phyloP scores from a whole-genome alignment of 2,888 invertebrate species.

The Serripes groenlandicus region DNA sequence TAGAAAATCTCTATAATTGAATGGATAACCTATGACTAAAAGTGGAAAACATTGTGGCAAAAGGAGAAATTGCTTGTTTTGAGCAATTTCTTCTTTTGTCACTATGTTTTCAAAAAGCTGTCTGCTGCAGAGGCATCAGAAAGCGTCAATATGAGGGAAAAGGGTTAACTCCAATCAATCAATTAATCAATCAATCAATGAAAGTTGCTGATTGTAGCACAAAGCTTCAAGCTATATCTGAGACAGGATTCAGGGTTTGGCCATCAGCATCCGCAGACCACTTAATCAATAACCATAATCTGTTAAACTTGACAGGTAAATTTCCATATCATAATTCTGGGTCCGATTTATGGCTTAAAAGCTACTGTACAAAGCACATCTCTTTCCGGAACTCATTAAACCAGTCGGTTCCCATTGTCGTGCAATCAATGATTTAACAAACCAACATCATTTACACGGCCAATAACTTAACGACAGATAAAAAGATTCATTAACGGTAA shows the following conservation, averaged over 20 bases:
- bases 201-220: too few species aligned
- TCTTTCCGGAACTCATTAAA: conserved; percentile 24
- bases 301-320: conserved; percentile 23
- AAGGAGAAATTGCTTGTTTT: too few species aligned
- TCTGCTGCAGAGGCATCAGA: too few species aligned
- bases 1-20: too few species aligned
- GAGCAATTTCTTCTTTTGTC: too few species aligned
- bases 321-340: conserved; percentile 18
- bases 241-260: conserved; percentile 1
- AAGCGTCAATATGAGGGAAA: too few species aligned
- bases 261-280: background rate
- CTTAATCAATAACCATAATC: conserved; percentile 19
- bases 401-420: background rate
- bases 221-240: too few species aligned
- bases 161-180: too few species aligned
- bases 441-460: conserved; percentile 4
- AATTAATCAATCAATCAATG: too few species aligned
- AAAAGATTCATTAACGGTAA: conserved; percentile 23
- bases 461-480: conserved; percentile 16
- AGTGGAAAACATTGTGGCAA: too few species aligned
- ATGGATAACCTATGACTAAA: too few species aligned
- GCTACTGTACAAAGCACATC: conserved; percentile 14
- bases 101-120: too few species aligned
- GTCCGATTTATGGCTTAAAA: conserved; percentile 7
- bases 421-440: conserved; percentile 3